phyloP scores from a whole-genome alignment of 2,888 invertebrate genomes.

The Atrina japonica region DNA sequence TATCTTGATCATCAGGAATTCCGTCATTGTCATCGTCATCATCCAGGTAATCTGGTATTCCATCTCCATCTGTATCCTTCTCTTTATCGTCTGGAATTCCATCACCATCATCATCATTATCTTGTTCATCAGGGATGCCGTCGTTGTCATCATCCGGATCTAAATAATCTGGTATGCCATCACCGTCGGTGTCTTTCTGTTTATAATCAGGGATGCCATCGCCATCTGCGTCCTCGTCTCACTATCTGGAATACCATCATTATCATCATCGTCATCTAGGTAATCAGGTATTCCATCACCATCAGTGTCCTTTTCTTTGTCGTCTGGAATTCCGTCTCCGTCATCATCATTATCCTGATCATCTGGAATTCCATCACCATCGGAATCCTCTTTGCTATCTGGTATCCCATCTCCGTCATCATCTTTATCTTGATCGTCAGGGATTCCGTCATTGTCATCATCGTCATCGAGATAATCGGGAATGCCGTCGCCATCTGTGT shows the following conservation, averaged over 20 bases:
- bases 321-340: conserved; percentile 58
- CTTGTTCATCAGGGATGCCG: conserved; percentile 71
- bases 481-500: conserved; percentile 72
- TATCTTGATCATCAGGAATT: conserved; percentile 71
- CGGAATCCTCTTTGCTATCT: conserved; percentile 68
- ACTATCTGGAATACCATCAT: conserved; percentile 67
- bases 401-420: conserved; percentile 67
- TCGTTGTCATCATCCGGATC: conserved; percentile 69
- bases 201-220: conserved; percentile 70
- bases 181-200: conserved; percentile 60
- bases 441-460: conserved; percentile 70
- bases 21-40: conserved; percentile 72
- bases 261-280: conserved; percentile 58
- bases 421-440: conserved; percentile 59
- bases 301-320: conserved; percentile 67
- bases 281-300: conserved; percentile 76
- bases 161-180: conserved; percentile 64
- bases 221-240: conserved; percentile 55
- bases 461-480: conserved; percentile 67
- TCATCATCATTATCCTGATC: conserved; percentile 65
- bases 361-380: conserved; percentile 72
- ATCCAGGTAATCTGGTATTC: conserved; percentile 68
- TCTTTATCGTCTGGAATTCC: conserved; percentile 61
- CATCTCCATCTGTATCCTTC: conserved; percentile 72
- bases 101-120: conserved; percentile 68